phyloP scores from a whole-genome alignment of 2,888 invertebrate species.

The Euzophera pinguis region DNA sequence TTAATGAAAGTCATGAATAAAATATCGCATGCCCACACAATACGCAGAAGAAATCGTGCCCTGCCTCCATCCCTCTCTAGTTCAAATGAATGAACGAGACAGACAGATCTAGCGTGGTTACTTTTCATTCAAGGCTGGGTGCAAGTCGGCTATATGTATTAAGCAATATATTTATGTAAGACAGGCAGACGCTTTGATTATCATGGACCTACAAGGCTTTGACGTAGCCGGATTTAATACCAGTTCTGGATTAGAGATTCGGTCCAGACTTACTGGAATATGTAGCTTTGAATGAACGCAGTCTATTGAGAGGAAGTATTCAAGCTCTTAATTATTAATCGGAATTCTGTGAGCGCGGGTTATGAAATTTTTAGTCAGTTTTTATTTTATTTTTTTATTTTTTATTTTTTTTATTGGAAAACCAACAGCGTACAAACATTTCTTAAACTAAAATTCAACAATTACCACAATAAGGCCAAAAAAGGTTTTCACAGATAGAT shows the following conservation, averaged over 20 bases:
- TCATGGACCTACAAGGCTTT: neutral
- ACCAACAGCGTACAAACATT: too few relatives aligned
- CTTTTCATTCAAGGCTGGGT: slow-evolving; percentile 6
- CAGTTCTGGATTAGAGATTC: neutral
- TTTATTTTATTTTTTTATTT: too few relatives aligned
- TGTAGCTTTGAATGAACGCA: neutral
- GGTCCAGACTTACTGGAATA: neutral
- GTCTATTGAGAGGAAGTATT: neutral
- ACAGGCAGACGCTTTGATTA: slow-evolving; percentile 8
- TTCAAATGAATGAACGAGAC: slow-evolving; percentile 3
- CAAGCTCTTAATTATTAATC: too few relatives aligned
- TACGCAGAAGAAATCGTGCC: neutral
- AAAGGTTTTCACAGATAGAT: too few relatives aligned
- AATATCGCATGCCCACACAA: slow-evolving; percentile 5
- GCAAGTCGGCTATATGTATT: neutral
- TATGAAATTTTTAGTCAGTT: too few relatives aligned
- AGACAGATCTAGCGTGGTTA: neutral
- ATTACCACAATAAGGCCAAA: too few relatives aligned
- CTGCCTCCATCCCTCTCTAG: neutral
- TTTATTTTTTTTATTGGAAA: too few relatives aligned
- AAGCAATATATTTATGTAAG: neutral
- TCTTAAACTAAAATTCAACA: too few relatives aligned
- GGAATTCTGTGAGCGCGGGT: too few relatives aligned
- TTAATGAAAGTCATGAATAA: slow-evolving; percentile 5
- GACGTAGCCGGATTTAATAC: slow-evolving; percentile 1